Evolutionary conservation across 2,797 vertebrate species (phyloP).

Genomic region (Squalus acanthias): DNA sequence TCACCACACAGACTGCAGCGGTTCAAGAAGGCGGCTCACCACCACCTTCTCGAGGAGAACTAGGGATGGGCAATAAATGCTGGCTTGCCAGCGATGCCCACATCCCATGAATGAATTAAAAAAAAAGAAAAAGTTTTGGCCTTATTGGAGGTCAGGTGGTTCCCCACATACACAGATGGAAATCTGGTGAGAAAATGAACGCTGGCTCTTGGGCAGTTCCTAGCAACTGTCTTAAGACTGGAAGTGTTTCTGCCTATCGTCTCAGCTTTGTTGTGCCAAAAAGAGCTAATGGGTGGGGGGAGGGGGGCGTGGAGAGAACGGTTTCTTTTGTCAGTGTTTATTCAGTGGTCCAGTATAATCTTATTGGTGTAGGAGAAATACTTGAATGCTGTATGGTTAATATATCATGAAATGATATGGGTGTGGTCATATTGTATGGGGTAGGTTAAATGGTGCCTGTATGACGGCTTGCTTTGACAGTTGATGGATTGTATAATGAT

Average conservation of each 20-base stretch:
- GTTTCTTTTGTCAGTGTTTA: neutral
- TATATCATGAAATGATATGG: neutral
- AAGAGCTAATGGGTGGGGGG: neutral
- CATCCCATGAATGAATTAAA: too few relatives aligned
- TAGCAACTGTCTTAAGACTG: neutral
- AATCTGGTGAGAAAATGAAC: neutral
- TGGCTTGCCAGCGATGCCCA: too few relatives aligned
- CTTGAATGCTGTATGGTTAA: neutral
- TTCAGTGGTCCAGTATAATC: neutral
- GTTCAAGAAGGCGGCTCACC: too few relatives aligned
- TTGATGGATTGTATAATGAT: neutral
- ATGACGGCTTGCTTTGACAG: neutral
- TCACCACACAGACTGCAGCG: too few relatives aligned
- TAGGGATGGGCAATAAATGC: too few relatives aligned
- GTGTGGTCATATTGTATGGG: neutral
- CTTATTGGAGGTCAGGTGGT: neutral
- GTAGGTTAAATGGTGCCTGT: neutral
- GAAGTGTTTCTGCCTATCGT: neutral
- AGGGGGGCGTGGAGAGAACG: too few relatives aligned
- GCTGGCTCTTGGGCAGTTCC: neutral
- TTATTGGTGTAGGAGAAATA: neutral
- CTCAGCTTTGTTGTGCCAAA: neutral
- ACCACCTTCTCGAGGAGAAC: too few relatives aligned
- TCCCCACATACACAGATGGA: neutral
- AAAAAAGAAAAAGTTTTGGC: neutral